Evolutionary conservation across 2,113 vertebrate species (phyloP).

Genomic region (Steatornis caripensis): DNA sequence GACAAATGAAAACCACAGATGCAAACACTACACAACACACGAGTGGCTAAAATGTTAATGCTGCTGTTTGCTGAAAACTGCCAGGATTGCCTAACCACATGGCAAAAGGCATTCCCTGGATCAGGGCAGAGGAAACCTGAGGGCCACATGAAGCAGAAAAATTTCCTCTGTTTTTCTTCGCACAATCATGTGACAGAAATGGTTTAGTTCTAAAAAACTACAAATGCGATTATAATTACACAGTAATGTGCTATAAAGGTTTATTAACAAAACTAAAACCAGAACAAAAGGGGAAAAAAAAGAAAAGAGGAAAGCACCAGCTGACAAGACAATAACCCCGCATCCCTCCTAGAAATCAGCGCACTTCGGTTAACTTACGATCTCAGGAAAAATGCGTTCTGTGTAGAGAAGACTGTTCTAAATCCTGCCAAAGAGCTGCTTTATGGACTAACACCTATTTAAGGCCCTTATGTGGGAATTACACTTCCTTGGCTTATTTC

Average conservation of each 20-base stretch:
- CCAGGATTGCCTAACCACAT: not conserved
- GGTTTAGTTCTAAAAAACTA: not conserved
- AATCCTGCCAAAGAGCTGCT: not conserved
- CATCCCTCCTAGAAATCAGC: not conserved
- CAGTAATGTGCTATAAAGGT: not conserved
- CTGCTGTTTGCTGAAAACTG: not conserved
- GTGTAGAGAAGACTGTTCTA: not conserved
- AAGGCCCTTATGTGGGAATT: not conserved
- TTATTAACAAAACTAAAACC: not conserved
- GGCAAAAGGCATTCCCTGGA: not conserved
- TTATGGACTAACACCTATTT: constrained; percentile 8
- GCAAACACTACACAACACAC: not conserved
- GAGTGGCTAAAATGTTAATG: not conserved
- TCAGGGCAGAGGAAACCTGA: not conserved
- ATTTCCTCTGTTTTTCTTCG: not conserved
- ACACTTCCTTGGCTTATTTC: constrained; percentile 4
- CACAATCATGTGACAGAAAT: not conserved
- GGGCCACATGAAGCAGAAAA: not conserved
- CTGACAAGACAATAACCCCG: not conserved
- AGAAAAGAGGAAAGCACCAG: not conserved
- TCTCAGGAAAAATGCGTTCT: not conserved
- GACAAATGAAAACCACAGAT: not conserved
- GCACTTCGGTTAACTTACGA: not conserved
- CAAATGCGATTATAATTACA: not conserved
- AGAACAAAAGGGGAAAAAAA: not conserved